These are phyloP conservation scores for Phataginus tricuspis DNA, from an alignment of 2,797 vertebrate species.

Conservation along the genomic window DNA sequence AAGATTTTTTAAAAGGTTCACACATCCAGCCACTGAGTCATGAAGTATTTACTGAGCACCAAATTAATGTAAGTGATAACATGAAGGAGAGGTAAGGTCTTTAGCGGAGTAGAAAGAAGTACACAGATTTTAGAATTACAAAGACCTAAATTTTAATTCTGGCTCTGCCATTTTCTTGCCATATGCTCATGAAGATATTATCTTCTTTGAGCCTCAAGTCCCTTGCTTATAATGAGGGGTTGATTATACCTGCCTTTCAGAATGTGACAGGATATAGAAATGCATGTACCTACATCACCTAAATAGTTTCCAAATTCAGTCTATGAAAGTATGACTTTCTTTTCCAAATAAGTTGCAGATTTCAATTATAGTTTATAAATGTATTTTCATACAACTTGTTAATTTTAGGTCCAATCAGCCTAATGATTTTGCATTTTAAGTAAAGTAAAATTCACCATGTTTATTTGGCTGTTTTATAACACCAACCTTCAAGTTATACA, in stretches of 20 bases:
- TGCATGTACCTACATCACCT: not conserved
- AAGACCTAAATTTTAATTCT: not conserved
- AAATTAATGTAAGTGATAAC: not conserved
- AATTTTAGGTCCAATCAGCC: not conserved
- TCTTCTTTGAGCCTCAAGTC: not conserved
- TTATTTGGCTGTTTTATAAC: not conserved
- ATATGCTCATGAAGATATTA: not conserved
- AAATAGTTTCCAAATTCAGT: not conserved
- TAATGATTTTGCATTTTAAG: not conserved
- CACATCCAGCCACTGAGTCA: not conserved
- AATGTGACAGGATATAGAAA: not conserved
- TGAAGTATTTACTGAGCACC: not conserved
- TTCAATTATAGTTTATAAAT: not conserved
- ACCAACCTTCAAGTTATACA: not conserved
- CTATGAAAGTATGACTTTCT: not conserved
- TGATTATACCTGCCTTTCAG: not conserved
- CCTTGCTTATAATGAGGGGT: not conserved
- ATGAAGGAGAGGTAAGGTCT: not conserved
- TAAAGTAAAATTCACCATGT: not conserved
- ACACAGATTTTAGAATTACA: not conserved
- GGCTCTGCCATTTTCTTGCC: not conserved
- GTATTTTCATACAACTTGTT: not conserved
- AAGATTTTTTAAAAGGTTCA: not conserved
- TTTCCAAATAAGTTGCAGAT: not conserved
- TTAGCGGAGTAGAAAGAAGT: not conserved